Evolutionary conservation across 2,113 vertebrate genomes (phyloP).

Genomic region (Limanda limanda): DNA sequence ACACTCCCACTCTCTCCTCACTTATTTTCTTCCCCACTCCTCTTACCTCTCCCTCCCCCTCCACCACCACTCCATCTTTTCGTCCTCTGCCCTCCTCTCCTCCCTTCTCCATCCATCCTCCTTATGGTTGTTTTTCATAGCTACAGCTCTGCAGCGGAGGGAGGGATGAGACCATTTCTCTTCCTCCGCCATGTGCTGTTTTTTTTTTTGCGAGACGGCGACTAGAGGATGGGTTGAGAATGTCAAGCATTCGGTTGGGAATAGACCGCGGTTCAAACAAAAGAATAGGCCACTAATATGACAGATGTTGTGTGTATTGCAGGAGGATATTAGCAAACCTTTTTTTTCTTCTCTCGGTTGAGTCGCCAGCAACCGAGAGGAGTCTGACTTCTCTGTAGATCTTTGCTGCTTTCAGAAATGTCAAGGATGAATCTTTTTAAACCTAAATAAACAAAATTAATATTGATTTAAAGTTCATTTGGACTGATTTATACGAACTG

Average conservation of each 20-base stretch:
- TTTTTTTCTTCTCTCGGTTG: constrained; percentile 21
- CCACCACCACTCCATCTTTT: constrained; percentile 32
- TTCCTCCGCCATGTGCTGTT: constrained; percentile 35
- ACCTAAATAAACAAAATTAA: constrained; percentile 32
- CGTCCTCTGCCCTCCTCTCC: constrained; percentile 24
- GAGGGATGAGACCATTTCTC: constrained; percentile 67
- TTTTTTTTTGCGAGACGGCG: constrained; percentile 42
- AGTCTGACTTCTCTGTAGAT: constrained; percentile 27
- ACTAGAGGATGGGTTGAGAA: constrained; percentile 62
- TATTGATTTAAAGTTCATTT: constrained; percentile 30
- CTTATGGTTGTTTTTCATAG: constrained; percentile 69
- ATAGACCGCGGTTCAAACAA: constrained; percentile 55
- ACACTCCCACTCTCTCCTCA: constrained; percentile 32
- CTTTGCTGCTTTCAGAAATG: constrained; percentile 19
- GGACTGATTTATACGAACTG: constrained; percentile 29
- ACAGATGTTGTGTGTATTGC: constrained; percentile 63
- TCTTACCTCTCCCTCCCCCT: constrained; percentile 9
- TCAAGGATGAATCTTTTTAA: constrained; percentile 27
- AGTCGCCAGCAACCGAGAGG: constrained; percentile 38
- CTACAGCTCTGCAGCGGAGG: constrained; percentile 60
- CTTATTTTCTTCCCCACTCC: constrained; percentile 53
- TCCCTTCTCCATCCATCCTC: constrained; percentile 60
- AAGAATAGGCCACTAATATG: constrained; percentile 56
- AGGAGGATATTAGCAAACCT: constrained; percentile 52
- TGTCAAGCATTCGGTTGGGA: constrained; percentile 67